phyloP scores from a whole-genome alignment of 2,888 invertebrate species.

The Trissonchulus latispiculum region DNA sequence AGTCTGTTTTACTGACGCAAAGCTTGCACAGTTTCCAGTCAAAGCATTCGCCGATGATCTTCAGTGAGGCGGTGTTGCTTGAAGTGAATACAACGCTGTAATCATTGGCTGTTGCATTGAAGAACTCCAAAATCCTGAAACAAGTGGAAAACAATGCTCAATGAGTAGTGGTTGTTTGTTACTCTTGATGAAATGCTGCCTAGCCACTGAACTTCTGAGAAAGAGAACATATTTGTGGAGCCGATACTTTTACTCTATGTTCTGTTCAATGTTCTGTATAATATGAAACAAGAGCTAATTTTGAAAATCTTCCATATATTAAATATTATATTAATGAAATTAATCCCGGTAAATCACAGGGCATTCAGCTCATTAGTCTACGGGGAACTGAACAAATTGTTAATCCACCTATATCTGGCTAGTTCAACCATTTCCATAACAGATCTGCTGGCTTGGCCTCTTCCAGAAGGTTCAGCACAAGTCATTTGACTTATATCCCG shows the following conservation, averaged over 20 bases:
- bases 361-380: no score
- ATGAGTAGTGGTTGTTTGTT: background rate
- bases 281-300: background rate
- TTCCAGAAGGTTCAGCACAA: slow-evolving; percentile 63
- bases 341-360: no score
- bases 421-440: slow-evolving; percentile 76
- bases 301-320: background rate
- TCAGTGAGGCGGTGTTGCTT: slow-evolving; percentile 76
- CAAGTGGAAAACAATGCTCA: background rate
- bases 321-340: no score
- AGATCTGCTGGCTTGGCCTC: slow-evolving; percentile 60
- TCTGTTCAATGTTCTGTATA: no score
- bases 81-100: slow-evolving; percentile 83
- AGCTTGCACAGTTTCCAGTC: slow-evolving; percentile 47
- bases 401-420: slow-evolving; percentile 59
- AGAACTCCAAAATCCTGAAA: slow-evolving; percentile 65
- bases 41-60: slow-evolving; percentile 71
- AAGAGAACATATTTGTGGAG: background rate
- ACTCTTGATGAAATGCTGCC: background rate
- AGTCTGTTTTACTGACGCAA: background rate
- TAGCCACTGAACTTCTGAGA: no score
- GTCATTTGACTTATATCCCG: background rate
- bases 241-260: no score
- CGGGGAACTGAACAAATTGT: background rate
- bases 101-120: slow-evolving; percentile 65